A percentile compares a stretch with the other conserved stretches of the same genome.
Evolutionary conservation across 2,888 invertebrate species (phyloP).

Genomic region (Diplazon laetatorius): DNA sequence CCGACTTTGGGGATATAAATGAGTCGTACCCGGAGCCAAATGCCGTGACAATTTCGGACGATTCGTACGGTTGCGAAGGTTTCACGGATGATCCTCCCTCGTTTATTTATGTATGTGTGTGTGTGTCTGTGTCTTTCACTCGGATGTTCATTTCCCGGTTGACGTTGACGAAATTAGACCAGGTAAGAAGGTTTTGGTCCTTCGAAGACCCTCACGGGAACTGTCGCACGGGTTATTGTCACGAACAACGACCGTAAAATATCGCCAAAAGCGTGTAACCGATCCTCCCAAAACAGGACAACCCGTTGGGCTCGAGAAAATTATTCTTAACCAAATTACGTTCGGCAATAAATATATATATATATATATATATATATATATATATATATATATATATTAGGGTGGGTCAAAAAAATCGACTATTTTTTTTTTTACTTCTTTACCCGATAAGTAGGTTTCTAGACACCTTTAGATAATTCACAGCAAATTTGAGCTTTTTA

Average conservation of each 20-base stretch:
- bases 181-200: conserved; percentile 5
- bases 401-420: no score
- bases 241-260: neutral
- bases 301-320: neutral
- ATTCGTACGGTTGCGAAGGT: conserved; percentile 38
- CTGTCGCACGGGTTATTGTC: neutral
- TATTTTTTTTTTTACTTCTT: no score
- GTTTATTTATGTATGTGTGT: no score
- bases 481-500: no score
- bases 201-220: neutral
- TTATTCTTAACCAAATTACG: neutral
- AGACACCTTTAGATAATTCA: no score
- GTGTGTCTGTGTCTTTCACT: no score
- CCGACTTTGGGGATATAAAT: conserved; percentile 43
- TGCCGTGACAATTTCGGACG: conserved; percentile 53
- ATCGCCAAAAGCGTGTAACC: conserved; percentile 7
- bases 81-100: conserved; percentile 42
- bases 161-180: conserved; percentile 7
- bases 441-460: no score
- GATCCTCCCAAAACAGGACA: neutral
- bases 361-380: no score
- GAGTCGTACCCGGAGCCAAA: conserved; percentile 35
- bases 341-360: no score
- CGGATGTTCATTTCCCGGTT: conserved; percentile 29
- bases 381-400: no score